These are phyloP conservation scores for Harpagifer antarcticus DNA, from an alignment of 2,797 vertebrate genomes.

Conservation along the genomic window DNA sequence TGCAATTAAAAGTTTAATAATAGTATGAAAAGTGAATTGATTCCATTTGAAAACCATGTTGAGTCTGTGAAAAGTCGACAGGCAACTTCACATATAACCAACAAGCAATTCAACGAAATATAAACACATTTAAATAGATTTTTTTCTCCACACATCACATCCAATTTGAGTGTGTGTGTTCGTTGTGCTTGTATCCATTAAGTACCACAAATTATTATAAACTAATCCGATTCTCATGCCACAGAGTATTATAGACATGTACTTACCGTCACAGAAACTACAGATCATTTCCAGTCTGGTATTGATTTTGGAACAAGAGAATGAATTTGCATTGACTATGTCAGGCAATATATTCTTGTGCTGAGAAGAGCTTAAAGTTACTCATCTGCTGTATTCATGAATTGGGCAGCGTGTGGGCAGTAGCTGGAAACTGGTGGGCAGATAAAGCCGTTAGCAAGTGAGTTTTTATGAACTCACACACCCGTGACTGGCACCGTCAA, in stretches of 20 bases:
- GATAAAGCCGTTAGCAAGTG: not conserved
- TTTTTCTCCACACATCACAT: not conserved
- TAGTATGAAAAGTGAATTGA: not conserved
- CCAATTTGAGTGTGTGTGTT: constrained; percentile 11
- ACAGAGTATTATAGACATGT: constrained; percentile 10
- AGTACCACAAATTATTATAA: constrained; percentile 9
- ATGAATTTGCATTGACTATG: constrained; percentile 38
- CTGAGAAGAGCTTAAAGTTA: constrained; percentile 17
- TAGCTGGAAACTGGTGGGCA: constrained; percentile 16
- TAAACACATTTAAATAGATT: constrained; percentile 15
- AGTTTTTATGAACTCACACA: constrained; percentile 8
- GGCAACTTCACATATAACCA: not conserved
- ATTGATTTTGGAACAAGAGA: constrained; percentile 44
- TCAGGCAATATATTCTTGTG: constrained; percentile 18
- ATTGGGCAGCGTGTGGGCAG: constrained; percentile 11
- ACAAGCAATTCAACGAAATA: not conserved
- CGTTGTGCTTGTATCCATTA: constrained; percentile 4
- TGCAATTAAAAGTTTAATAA: not conserved
- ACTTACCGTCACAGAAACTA: constrained; percentile 15
- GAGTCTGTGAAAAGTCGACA: not conserved
- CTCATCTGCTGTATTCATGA: constrained; percentile 29
- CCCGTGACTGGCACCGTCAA: not conserved
- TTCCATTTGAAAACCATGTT: not conserved
- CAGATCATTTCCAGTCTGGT: constrained; percentile 17
- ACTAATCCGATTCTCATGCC: not conserved